Percentiles rank a stretch among this genome's conserved stretches.
Evolutionary conservation across 64 coral and sea anemone genomes (phyloP).

Genomic region (Actinia equina): DNA sequence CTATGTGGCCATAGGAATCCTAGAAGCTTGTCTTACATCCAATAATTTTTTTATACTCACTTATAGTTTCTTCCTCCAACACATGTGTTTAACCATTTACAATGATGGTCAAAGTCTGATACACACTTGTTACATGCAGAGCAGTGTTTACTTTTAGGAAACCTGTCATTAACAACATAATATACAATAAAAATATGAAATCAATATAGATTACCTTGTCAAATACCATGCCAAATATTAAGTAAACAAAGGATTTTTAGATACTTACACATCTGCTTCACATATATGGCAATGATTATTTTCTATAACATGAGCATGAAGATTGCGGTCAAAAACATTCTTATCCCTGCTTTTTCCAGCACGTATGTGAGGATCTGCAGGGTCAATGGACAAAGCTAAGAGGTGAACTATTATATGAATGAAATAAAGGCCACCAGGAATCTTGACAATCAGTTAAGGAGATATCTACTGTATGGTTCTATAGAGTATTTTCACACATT

Average conservation of each 20-base stretch:
- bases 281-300: constrained; percentile 95
- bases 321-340: constrained; percentile 64
- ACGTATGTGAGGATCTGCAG: constrained; percentile 88
- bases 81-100: constrained; percentile 99
- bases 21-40: not conserved
- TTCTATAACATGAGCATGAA: constrained; percentile 94
- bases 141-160: constrained; percentile 88
- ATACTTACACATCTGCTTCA: constrained; percentile 96
- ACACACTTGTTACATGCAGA: constrained; percentile 96
- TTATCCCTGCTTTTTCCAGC: constrained; percentile 25
- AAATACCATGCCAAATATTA: too few relatives aligned
- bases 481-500: too few relatives aligned
- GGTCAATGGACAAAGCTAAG: constrained; percentile 76
- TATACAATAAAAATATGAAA: not conserved
- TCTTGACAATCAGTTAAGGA: constrained; percentile 29
- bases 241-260: not conserved
- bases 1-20: too few relatives aligned
- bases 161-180: constrained; percentile 41
- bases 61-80: constrained; percentile 90
- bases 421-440: constrained; percentile 79
- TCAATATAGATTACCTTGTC: not conserved
- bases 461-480: not conserved
- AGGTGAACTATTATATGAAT: constrained; percentile 77
- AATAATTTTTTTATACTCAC: constrained; percentile 17
- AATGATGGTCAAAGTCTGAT: constrained; percentile 93